phyloP scores from a whole-genome alignment of 2,797 vertebrate genomes.

The Nothura maculosa region DNA sequence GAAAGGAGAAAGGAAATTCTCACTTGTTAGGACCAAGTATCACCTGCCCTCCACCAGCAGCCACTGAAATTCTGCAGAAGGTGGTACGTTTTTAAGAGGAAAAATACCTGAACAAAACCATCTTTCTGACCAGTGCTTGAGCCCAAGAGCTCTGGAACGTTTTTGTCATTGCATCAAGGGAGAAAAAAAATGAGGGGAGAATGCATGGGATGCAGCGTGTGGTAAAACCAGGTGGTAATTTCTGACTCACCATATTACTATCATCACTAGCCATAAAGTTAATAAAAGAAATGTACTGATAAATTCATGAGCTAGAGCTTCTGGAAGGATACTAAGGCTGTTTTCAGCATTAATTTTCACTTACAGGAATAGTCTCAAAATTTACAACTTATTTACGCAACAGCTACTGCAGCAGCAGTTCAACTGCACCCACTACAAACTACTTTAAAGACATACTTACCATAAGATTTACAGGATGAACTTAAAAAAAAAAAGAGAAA shows the following conservation, averaged over 20 bases:
- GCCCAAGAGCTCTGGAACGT: neutral
- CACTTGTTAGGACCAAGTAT: neutral
- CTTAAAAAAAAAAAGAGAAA: slow-evolving; percentile 1
- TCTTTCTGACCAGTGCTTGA: neutral
- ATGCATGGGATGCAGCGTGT: fast-evolving
- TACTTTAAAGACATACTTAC: slow-evolving; percentile 55
- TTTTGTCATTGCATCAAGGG: neutral
- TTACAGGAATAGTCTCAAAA: neutral
- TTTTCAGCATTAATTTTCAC: neutral
- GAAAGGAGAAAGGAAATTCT: neutral
- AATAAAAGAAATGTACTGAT: fast-evolving
- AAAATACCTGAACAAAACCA: neutral
- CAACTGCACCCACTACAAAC: neutral
- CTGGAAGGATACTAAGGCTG: neutral
- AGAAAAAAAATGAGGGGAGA: neutral
- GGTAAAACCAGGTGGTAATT: neutral
- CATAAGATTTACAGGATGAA: neutral
- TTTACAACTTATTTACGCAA: neutral
- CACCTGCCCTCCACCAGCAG: fast-evolving
- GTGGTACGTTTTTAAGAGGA: neutral
- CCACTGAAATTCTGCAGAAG: neutral
- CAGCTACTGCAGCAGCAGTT: neutral
- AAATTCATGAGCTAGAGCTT: neutral
- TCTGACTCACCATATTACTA: neutral
- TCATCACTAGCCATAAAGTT: fast-evolving